Evolutionary conservation across 92 coral and sea anemone genomes (phyloP).

Genomic region (Diadumene lineata): DNA sequence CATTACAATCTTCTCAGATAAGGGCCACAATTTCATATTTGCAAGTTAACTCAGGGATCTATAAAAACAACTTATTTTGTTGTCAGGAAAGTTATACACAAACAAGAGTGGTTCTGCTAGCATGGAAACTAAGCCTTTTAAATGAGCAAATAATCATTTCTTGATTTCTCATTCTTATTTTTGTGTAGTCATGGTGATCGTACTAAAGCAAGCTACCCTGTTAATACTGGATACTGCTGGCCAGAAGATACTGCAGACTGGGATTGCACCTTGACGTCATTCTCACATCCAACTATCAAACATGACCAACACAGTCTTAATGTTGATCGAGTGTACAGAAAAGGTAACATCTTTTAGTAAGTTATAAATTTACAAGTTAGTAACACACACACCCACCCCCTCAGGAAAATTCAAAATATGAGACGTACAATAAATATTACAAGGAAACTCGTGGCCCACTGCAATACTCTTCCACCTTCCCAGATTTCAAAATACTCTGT

Average conservation of each 20-base stretch:
- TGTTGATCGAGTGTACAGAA: slow-evolving; percentile 84
- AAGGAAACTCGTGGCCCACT: too few species aligned
- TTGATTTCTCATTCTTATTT: not conserved
- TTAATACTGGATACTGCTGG: slow-evolving; percentile 74
- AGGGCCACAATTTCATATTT: not conserved
- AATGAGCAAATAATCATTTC: not conserved
- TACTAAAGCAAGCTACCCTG: slow-evolving; percentile 51
- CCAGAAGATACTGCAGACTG: slow-evolving; percentile 70
- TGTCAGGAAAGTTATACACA: not conserved
- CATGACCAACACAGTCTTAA: slow-evolving; percentile 73
- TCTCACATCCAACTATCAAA: slow-evolving; percentile 74
- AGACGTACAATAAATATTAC: too few species aligned
- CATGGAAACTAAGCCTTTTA: not conserved
- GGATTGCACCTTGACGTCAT: slow-evolving; percentile 92
- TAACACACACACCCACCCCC: too few species aligned
- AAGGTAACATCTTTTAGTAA: slow-evolving; percentile 37
- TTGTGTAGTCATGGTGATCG: slow-evolving; percentile 90
- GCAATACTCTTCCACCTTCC: too few species aligned
- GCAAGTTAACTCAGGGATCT: not conserved
- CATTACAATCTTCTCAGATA: not conserved
- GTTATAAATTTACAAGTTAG: not conserved
- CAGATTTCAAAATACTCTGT: too few species aligned
- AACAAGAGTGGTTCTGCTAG: not conserved
- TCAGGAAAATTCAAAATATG: too few species aligned
- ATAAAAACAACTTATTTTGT: not conserved